These are phyloP conservation scores for Podargus strigoides DNA, from an alignment of 2,797 vertebrate genomes.

Conservation along the genomic window DNA sequence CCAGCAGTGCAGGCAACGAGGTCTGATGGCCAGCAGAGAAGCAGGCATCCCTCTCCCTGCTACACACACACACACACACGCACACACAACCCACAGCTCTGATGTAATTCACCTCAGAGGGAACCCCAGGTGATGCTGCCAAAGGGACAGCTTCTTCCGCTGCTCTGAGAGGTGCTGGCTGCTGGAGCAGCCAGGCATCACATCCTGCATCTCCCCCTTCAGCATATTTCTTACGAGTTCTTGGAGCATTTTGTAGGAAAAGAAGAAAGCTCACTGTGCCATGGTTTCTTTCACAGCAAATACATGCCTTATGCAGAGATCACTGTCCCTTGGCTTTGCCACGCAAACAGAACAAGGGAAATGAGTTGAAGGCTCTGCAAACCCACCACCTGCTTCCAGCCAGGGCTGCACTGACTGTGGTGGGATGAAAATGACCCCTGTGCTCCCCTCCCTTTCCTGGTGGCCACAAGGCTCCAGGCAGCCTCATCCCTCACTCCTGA, in stretches of 20 bases:
- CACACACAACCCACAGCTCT: neutral
- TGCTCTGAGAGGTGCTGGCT: neutral
- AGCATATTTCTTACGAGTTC: neutral
- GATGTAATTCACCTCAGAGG: neutral
- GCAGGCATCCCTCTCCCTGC: neutral
- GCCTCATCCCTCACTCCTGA: fast-evolving
- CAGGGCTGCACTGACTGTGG: neutral
- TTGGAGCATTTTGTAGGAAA: neutral
- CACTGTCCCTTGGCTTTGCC: neutral
- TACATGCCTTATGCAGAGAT: neutral
- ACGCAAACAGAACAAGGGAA: neutral
- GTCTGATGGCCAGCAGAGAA: neutral
- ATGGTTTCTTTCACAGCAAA: neutral
- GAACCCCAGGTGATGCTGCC: neutral
- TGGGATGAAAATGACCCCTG: neutral
- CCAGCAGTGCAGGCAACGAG: fast-evolving
- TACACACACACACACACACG: neutral
- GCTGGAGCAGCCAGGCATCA: neutral
- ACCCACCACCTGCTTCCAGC: neutral
- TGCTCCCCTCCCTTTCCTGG: neutral
- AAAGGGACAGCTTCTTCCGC: neutral
- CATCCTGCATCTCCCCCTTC: neutral
- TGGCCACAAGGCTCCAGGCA: neutral
- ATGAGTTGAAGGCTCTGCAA: neutral
- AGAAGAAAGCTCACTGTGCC: neutral